Evolutionary conservation across 2,888 invertebrate genomes (phyloP).

Genomic region (Hyles lineata): DNA sequence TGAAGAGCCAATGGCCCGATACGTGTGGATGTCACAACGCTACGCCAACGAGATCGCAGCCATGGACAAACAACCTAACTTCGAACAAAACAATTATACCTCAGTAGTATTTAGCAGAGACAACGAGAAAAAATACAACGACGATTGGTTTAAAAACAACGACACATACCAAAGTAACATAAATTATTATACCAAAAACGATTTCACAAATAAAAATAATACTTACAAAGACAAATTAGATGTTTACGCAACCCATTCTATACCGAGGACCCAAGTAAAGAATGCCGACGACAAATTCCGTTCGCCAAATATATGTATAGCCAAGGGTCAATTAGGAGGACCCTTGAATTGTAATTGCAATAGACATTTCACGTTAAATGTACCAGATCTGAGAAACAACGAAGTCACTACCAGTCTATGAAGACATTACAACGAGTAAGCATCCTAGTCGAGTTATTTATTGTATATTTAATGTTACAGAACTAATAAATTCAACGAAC

Average conservation of each 20-base stretch:
- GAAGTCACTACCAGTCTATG: conserved; percentile 75
- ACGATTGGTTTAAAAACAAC: conserved; percentile 59
- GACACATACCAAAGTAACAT: conserved; percentile 60
- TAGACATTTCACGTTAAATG: conserved; percentile 77
- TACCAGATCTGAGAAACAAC: conserved; percentile 69
- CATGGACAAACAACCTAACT: conserved; percentile 60
- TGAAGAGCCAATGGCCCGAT: conserved; percentile 77
- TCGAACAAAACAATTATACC: conserved; percentile 65
- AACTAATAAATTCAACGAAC: conserved; percentile 18
- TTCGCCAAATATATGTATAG: conserved; percentile 77
- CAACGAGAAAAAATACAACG: conserved; percentile 60
- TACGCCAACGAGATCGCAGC: conserved; percentile 65
- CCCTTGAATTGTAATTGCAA: conserved; percentile 74
- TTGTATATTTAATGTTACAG: conserved; percentile 42
- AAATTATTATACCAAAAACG: conserved; percentile 58
- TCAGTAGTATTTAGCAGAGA: conserved; percentile 62
- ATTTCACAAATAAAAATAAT: conserved; percentile 49
- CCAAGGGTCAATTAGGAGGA: conserved; percentile 70
- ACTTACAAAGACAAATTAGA: conserved; percentile 51
- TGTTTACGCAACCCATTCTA: conserved; percentile 59
- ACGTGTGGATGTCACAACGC: conserved; percentile 80
- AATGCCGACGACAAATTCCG: conserved; percentile 65
- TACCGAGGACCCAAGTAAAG: conserved; percentile 63
- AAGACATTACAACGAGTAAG: conserved; percentile 51
- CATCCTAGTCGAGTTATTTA: conserved; percentile 70